Base-by-base conservation (phyloP, 2,888 invertebrate genomes). In the Bombylius discolor region DNA sequence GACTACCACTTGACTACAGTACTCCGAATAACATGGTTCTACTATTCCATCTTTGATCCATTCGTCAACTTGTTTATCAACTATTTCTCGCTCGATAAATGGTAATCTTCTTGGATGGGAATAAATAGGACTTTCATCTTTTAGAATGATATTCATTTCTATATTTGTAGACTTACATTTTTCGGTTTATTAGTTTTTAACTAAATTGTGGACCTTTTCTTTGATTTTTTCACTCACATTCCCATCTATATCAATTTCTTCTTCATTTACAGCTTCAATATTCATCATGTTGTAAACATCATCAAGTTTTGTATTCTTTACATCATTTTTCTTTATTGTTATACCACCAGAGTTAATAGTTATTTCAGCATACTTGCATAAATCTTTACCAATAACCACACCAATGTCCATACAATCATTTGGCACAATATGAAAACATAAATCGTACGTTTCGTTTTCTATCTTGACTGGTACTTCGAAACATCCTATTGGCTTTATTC, bases 71-170 rank as follows among this genome's bases (percentile, higher is more conserved):
- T 47, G 54, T 5, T 51, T 8, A 5, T 42, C 13, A 8, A 53
- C 56, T 12, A 48, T 13, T n/a, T 47, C 31, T 33, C 47, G 32
- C 47, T 55, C 47, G 39, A 33, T 42, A 32, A 36, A 31, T 11
- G 57, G 36, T 31, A 57, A 44, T 34, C 46, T 51, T 12, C 55
- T 23, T 34, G 52, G 33, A 31, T 23, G 49, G 32, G 61, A 56
- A 11, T 62, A 62, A 2, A 68, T 62, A 0, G 67, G 67, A 13
- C 57, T 56, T 3, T 68, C 66, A 50, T 68, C 65, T 47, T 59
- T 63, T 6, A 69, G 44, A 42, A 69, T 53, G 14, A 69, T 65
- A 44, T 61, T 63, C 59, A 55, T 50, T 44, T 49, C 45, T 7
- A 51, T 12, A 39, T 36, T 23, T n/a, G 11, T 39, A 8, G 36